Evolutionary conservation across 2,113 vertebrate species (phyloP), one percentile per base, ranked within the genome.

Genomic region (Hyperoodon ampullatus): DNA sequence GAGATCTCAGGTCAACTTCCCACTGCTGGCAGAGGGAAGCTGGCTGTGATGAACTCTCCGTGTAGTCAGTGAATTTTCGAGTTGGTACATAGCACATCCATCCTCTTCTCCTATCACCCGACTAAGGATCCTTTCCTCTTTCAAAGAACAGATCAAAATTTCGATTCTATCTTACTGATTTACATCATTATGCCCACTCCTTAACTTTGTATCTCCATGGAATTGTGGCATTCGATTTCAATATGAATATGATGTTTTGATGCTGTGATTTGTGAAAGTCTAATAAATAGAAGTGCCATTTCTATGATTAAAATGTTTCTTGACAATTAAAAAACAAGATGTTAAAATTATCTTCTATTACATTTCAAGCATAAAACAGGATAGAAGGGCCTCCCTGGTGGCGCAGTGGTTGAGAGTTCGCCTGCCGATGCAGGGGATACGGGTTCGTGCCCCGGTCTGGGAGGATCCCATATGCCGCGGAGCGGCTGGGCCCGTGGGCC

Each of bases 321-420:
- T 82, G 35, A 72, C 5, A 66, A 50, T 92, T 92, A 72, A 55
- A 58, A 90, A 55, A 24, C 14, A 88, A 86, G 23, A 88, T 18
- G 14, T 3, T 89, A 70, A 93, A 91, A 55, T 78, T 78, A 87
- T 19, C 18, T 93, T 72, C 9, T 88, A 28, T 53, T 90, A 65
- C 3, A 86, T 78, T 70, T 42, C 3, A 91, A 88, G 8, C 30
- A 96, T 19, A 74, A 92, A 81, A 75, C 19, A 75, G 42, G 28
- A 42, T 63, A 66, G 21, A 61, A 85, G 47, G n/a, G n/a, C n/a
- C n/a, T n/a, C n/a, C n/a, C n/a, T n/a, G n/a, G n/a, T n/a, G n/a
- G n/a, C n/a, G n/a, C n/a, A n/a, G n/a, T n/a, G n/a, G n/a, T n/a
- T n/a, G n/a, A n/a, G n/a, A n/a, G n/a, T n/a, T n/a, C n/a, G n/a